Conservation (phyloP, 1,140 invertebrate species). For the Magallana ariakensis region DNA sequence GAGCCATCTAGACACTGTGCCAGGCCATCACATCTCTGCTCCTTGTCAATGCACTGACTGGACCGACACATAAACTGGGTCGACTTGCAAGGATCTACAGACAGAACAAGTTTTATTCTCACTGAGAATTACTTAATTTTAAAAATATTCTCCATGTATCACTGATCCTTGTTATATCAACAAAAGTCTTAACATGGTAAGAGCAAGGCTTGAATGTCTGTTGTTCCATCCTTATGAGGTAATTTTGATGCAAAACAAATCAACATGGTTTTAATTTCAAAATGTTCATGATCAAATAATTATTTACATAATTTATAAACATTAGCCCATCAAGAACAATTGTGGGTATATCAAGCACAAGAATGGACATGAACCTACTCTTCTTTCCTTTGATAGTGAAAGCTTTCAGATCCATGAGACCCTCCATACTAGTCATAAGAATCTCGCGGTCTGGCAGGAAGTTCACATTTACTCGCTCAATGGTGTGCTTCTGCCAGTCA, state of each 20-base stretch:
- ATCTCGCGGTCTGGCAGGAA: constrained; percentile 7
- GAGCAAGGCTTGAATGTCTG: no score
- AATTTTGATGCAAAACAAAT: neutral
- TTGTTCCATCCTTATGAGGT: no score
- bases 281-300: neutral
- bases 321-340: no score
- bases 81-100: constrained; percentile 44
- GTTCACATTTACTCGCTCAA: constrained; percentile 27
- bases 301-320: neutral
- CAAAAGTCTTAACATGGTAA: no score
- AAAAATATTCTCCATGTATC: no score
- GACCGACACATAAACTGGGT: constrained; percentile 73
- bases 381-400: constrained; percentile 15
- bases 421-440: neutral
- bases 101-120: neutral
- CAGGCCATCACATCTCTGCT: constrained; percentile 70
- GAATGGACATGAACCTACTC: neutral
- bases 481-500: constrained; percentile 73
- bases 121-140: no score
- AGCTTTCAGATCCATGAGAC: constrained; percentile 37
- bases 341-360: no score
- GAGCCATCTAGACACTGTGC: constrained; percentile 69
- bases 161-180: no score
- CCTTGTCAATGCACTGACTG: constrained; percentile 69
- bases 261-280: neutral